Evolutionary conservation across 1,140 invertebrate genomes (phyloP), one percentile per base, ranked within the genome.

Genomic region (Caenorhabditis briggsae): DNA sequence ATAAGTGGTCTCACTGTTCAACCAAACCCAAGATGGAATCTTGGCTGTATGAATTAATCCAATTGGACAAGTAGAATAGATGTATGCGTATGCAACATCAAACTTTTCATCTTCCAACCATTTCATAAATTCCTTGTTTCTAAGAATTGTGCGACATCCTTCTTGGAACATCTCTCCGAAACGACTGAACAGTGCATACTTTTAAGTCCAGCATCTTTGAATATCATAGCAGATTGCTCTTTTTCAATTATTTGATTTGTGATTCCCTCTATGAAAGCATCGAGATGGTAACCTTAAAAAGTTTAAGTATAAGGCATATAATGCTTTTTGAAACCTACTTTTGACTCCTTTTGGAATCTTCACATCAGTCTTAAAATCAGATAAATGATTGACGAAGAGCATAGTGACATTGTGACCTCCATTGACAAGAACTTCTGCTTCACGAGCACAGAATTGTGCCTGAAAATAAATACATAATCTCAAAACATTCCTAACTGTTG

Each of bases 331-430:
- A 23, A n/a, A 48, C 65, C 46, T 18, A 78, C 82, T 61, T 48
- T 74, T 87, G 5, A 88, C 84, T 50, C 65, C 46, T 23, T 70
- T 74, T 11, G 59, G 43, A 53, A 87, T 84, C 43, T 83, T 84
- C 3, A 88, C 70, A 64, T 88, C 82, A 48, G 41, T 56, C n/a
- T 83, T 70, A 18, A 50, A 82, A 33, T 50, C 59, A 1, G 58
- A 18, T 20, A 84, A 59, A 48, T 43, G 46, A 23, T 33, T 43
- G 50, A 84, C 43, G 20, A 83, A 50, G 23, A 82, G 33, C 41
- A 88, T 61, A 8, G 87, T 88, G 33, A 88, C 88, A 64, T 88
- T 83, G 43, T 88, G 88, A 18, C 88, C 88, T 16, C 88, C 88
- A 48, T 88, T 78, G 2, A 86, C 88, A 23, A 88, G 70, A 58